phyloP scores from a whole-genome alignment of 1,140 invertebrate genomes.

The Ceratoteleas bidentatus region DNA sequence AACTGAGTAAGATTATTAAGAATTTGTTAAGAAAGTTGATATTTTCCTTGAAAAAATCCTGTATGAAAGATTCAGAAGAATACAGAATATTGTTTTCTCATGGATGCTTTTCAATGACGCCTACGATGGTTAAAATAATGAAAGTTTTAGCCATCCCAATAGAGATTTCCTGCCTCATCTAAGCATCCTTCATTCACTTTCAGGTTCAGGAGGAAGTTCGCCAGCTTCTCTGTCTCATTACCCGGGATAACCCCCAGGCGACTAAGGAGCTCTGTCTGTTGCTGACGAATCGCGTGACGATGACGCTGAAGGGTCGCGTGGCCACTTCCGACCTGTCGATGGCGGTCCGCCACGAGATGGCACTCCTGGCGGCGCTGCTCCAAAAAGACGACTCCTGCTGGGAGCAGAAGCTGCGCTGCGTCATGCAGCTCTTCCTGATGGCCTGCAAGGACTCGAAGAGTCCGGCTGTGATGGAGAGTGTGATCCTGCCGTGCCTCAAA shows the following conservation, averaged over 20 bases:
- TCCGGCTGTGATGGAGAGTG: slow-evolving; percentile 88
- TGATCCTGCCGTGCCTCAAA: slow-evolving; percentile 91
- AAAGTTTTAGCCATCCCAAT: no score
- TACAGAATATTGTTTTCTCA: no score
- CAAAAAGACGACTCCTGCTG: slow-evolving; percentile 97
- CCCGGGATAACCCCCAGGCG: slow-evolving; percentile 92
- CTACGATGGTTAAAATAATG: no score
- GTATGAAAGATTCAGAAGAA: no score
- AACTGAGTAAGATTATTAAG: no score
- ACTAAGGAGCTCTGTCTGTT: slow-evolving; percentile 93
- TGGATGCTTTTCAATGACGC: no score
- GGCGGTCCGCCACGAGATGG: slow-evolving; percentile 92
- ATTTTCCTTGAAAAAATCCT: no score
- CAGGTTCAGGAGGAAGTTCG: slow-evolving; percentile 92
- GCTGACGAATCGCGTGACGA: slow-evolving; percentile 90
- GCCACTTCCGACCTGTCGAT: slow-evolving; percentile 87
- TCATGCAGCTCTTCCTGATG: slow-evolving; percentile 92
- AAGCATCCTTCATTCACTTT: not conserved
- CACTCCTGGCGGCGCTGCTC: slow-evolving; percentile 92
- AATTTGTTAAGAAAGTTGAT: no score
- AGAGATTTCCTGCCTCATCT: no score
- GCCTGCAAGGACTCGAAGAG: slow-evolving; percentile 86
- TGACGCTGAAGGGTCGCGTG: slow-evolving; percentile 87
- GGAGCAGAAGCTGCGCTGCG: slow-evolving; percentile 94
- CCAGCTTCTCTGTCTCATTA: slow-evolving; percentile 93